phyloP scores from a whole-genome alignment of 2,888 invertebrate species.

The Lepidonotus clava region DNA sequence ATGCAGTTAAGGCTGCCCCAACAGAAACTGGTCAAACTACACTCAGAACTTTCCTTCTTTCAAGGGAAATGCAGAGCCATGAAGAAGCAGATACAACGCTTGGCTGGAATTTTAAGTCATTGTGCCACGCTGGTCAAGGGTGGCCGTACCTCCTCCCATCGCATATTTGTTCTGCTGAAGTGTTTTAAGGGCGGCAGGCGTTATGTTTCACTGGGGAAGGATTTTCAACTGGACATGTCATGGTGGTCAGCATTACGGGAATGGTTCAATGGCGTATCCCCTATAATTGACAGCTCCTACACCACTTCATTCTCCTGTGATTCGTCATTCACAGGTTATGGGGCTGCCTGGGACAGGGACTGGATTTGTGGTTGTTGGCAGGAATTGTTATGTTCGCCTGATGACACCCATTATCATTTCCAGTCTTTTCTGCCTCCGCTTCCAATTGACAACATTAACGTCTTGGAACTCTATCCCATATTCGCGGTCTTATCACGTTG shows the following conservation, averaged over 20 bases:
- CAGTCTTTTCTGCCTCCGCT: too few relatives aligned
- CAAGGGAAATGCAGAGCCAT: slow-evolving; percentile 39
- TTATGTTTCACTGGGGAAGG: not conserved
- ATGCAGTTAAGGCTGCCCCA: not conserved
- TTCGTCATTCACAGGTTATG: not conserved
- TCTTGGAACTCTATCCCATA: not conserved
- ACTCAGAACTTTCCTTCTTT: not conserved
- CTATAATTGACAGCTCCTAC: not conserved
- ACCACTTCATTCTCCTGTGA: not conserved
- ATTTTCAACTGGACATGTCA: not conserved
- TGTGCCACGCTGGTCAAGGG: not conserved
- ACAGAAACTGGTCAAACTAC: not conserved
- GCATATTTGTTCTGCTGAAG: too few relatives aligned
- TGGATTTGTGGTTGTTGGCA: not conserved
- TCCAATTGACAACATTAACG: not conserved
- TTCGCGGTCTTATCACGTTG: not conserved
- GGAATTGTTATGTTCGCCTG: not conserved
- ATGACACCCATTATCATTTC: not conserved
- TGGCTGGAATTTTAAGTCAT: not conserved
- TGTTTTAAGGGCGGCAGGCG: not conserved
- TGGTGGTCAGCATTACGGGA: not conserved
- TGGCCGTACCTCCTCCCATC: not conserved
- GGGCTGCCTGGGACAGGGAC: not conserved
- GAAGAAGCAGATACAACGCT: slow-evolving; percentile 34
- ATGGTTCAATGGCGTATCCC: not conserved